A percentile compares a stretch with the other conserved stretches of the same genome.
Conservation (phyloP, 2,888 invertebrate genomes). For the Athrips mouffetella region DNA sequence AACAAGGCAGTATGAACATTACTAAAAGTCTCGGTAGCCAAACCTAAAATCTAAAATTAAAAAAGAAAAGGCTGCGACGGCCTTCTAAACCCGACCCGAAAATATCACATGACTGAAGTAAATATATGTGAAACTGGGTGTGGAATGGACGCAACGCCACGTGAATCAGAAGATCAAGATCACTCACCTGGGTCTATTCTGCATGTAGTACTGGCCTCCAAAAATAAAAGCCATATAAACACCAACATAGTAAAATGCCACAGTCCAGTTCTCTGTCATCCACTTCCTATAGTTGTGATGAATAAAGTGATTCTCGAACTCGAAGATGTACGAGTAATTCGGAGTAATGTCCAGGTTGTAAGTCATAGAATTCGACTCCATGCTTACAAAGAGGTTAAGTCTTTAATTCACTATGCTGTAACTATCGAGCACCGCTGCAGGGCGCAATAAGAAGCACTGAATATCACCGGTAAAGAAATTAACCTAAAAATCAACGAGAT, state of each 20-base stretch:
- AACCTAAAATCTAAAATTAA: no score
- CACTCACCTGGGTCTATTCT: conserved; percentile 87
- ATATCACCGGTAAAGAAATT: conserved; percentile 64
- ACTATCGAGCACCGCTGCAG: conserved; percentile 25
- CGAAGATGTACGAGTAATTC: conserved; percentile 96
- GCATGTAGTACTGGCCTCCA: conserved; percentile 96
- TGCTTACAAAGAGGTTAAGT: conserved; percentile 32
- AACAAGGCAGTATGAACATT: no score
- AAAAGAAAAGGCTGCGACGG: no score
- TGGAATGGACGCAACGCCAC: conserved; percentile 2
- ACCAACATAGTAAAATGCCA: conserved; percentile 92
- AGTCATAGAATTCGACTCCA: conserved; percentile 68
- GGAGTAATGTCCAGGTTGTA: conserved; percentile 81
- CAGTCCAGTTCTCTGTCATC: conserved; percentile 98
- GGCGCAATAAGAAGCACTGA: conserved; percentile 50
- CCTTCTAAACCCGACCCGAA: no score
- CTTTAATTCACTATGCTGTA: conserved; percentile 37
- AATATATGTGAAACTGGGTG: conserved; percentile 5
- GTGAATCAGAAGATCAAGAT: conserved; percentile 17
- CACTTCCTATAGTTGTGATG: conserved; percentile 92
- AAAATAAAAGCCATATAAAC: conserved; percentile 96
- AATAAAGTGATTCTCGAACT: conserved; percentile 96
- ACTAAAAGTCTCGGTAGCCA: no score
- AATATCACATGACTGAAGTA: background rate
- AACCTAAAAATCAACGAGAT: conserved; percentile 63